These are phyloP conservation scores for Lota lota DNA, from an alignment of 2,113 vertebrate genomes.

Conservation along the genomic window DNA sequence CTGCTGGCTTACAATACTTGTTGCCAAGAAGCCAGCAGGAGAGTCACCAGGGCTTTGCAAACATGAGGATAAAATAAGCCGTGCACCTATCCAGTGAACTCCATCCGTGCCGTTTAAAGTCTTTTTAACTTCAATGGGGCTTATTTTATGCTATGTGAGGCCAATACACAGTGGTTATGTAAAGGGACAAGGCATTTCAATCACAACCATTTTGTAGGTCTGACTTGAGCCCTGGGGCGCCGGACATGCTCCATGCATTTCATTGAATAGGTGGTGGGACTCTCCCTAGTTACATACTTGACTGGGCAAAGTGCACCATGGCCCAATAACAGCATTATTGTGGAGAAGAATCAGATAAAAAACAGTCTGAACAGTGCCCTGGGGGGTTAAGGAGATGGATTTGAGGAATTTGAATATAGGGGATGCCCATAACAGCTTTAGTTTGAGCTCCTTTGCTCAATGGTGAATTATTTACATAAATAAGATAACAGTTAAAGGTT, in stretches of 20 bases:
- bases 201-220: slow-evolving; percentile 16
- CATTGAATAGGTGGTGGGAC: slow-evolving; percentile 36
- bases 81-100: no score
- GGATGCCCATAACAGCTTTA: slow-evolving; percentile 6
- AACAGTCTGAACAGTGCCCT: background rate
- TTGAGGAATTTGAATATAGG: slow-evolving; percentile 1
- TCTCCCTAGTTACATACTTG: slow-evolving; percentile 23
- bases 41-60: no score
- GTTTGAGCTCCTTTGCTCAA: slow-evolving; percentile 3
- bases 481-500: background rate
- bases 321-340: slow-evolving; percentile 29
- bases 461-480: background rate
- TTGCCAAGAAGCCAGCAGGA: no score
- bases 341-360: slow-evolving; percentile 17
- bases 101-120: no score
- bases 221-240: slow-evolving; percentile 34
- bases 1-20: no score
- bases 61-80: no score
- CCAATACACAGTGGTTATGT: slow-evolving; percentile 7
- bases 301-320: slow-evolving; percentile 40
- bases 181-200: slow-evolving; percentile 14
- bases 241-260: slow-evolving; percentile 26
- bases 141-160: slow-evolving; percentile 4
- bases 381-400: background rate
- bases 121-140: no score